Evolutionary conservation across 2,888 invertebrate genomes (phyloP), one percentile per base, ranked within the genome.

Genomic region (Agrochola macilenta): DNA sequence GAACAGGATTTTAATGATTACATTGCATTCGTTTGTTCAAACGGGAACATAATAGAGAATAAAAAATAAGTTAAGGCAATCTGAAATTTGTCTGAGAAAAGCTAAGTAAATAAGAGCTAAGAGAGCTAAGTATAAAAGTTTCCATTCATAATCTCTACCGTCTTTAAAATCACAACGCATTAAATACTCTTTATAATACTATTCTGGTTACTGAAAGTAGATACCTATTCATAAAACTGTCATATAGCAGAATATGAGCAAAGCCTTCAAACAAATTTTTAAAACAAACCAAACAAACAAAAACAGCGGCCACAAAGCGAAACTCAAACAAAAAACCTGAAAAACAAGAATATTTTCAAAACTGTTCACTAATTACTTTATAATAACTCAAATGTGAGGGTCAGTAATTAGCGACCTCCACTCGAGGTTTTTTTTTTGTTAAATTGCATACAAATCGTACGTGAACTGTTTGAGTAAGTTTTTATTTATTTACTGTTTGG

Each of bases 331-430:
- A 64, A 76, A 78, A 73, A 64, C 70, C 43, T 73, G 61, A 79
- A 86, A 86, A 86, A 80, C 82, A 81, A 83, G 57, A 74, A 79
- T 75, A 57, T 87, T 84, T 78, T 58, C 35, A 65, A 73, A 87
- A 88, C 75, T 75, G 85, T 85, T 82, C 83, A 80, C 82, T 88
- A 89, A 88, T 88, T 88, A 82, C 84, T 87, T 86, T 83, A 85
- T 83, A 87, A 83, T 88, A 83, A 84, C 72, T 83, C 76, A 87
- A 84, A 84, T 77, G 71, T 71, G 74, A 79, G 84, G 81, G 87
- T 61, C 77, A 75, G 63, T 85, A 89, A 89, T 89, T 89, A 88
- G 88, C 79, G 58, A 46, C 74, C 73, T 76, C 69, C 66, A 30
- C 54, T 75, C 8, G 43, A n/a, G 17, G 63, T 52, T 72, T 75